Conservation (phyloP, 1,140 invertebrate species). For the Drosophila insularis region DNA sequence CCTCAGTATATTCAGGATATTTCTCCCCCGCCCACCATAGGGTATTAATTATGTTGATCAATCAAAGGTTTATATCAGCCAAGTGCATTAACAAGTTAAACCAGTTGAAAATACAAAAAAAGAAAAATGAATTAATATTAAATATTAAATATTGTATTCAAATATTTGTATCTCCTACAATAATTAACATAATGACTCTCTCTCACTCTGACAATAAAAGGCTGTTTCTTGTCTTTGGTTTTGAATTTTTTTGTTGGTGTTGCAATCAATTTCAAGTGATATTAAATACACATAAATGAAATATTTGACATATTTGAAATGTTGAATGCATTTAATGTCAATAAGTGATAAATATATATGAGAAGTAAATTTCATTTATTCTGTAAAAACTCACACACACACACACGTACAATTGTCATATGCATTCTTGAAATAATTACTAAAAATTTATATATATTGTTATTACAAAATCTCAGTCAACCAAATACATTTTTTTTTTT, state of each 20-base stretch:
- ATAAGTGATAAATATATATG: neutral
- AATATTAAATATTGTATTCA: conserved; percentile 26
- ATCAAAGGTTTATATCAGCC: neutral
- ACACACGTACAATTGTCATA: neutral
- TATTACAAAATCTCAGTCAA: too few species aligned
- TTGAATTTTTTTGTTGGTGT: too few species aligned
- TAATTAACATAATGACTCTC: neutral
- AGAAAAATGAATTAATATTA: conserved; percentile 11
- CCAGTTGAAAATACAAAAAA: conserved; percentile 30
- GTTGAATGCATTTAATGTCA: neutral
- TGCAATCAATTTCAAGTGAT: neutral
- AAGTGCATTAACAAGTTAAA: conserved; percentile 29
- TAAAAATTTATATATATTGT: too few species aligned
- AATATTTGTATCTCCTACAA: conserved; percentile 8
- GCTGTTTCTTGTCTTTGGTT: too few species aligned
- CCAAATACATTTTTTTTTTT: too few species aligned
- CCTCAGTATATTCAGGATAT: too few species aligned
- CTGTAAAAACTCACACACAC: neutral
- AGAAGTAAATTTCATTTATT: neutral
- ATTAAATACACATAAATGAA: conserved; percentile 1
- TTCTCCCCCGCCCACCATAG: neutral
- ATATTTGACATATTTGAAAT: conserved; percentile 2
- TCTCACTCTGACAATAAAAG: too few species aligned
- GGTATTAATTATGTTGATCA: neutral
- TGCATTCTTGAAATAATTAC: neutral